A percentile compares a stretch with the other conserved stretches of the same genome.
Conservation (phyloP, 1,140 invertebrate species). For the Spodoptera frugiperda region DNA sequence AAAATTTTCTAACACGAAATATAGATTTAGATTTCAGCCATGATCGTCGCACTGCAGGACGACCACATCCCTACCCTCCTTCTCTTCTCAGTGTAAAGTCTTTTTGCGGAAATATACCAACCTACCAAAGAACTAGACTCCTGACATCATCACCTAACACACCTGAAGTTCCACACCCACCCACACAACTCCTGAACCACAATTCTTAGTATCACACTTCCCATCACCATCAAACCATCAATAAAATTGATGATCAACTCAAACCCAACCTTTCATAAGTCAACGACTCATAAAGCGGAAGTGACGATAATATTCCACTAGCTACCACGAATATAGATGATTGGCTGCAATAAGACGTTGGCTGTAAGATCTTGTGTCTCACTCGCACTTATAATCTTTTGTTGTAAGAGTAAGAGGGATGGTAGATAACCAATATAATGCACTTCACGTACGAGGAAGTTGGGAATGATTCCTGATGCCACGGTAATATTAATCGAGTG, state of each 20-base stretch:
- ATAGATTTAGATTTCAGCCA: too few relatives aligned
- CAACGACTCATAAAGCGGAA: slow-evolving; percentile 79
- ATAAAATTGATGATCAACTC: slow-evolving; percentile 33
- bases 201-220: background rate
- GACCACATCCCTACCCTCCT: too few relatives aligned
- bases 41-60: too few relatives aligned
- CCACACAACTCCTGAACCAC: background rate
- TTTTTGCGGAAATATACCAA: too few relatives aligned
- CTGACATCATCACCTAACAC: too few relatives aligned
- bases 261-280: slow-evolving; percentile 60
- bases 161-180: too few relatives aligned
- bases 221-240: slow-evolving; percentile 8
- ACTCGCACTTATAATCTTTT: slow-evolving; percentile 47
- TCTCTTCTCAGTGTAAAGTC: too few relatives aligned
- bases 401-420: slow-evolving; percentile 53
- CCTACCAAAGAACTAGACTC: too few relatives aligned
- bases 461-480: slow-evolving; percentile 76
- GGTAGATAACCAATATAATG: slow-evolving; percentile 66
- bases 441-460: slow-evolving; percentile 81
- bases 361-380: slow-evolving; percentile 50
- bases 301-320: slow-evolving; percentile 79
- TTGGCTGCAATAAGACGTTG: slow-evolving; percentile 76
- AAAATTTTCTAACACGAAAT: too few relatives aligned
- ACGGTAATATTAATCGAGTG: slow-evolving; percentile 78
- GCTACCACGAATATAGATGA: slow-evolving; percentile 83